Conservation (phyloP, 2,888 invertebrate genomes). For the Clanis bilineata region DNA sequence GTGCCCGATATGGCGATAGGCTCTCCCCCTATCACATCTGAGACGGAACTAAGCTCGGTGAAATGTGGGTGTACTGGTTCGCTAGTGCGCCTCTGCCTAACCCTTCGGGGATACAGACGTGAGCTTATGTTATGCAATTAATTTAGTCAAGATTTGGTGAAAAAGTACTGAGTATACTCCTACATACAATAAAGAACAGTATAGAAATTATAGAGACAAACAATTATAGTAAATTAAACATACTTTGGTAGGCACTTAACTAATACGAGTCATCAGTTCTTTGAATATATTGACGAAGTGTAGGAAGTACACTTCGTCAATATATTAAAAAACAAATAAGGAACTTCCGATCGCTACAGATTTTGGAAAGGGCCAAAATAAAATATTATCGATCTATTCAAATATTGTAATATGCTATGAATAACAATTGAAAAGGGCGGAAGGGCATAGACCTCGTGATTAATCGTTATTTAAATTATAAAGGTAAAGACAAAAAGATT, state of each 20-base stretch:
- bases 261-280: background rate
- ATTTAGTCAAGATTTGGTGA: too few species aligned
- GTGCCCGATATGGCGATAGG: too few species aligned
- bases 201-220: too few species aligned
- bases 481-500: background rate
- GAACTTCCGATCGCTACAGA: conserved; percentile 31
- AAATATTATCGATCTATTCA: conserved; percentile 12
- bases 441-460: conserved; percentile 35
- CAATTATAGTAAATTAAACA: background rate
- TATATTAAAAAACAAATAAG: too few species aligned
- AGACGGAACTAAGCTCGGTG: too few species aligned
- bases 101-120: too few species aligned
- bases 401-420: conserved; percentile 26
- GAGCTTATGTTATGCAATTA: too few species aligned
- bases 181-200: too few species aligned
- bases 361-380: conserved; percentile 26
- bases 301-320: background rate
- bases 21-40: too few species aligned
- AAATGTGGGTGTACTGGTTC: too few species aligned
- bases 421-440: conserved; percentile 38
- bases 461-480: conserved; percentile 13
- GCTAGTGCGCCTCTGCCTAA: too few species aligned
- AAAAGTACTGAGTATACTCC: too few species aligned
- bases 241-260: background rate
- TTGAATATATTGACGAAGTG: background rate